Evolutionary conservation across 1,140 invertebrate species (phyloP), one percentile per base, ranked within the genome.

Genomic region (Magallana angulata): DNA sequence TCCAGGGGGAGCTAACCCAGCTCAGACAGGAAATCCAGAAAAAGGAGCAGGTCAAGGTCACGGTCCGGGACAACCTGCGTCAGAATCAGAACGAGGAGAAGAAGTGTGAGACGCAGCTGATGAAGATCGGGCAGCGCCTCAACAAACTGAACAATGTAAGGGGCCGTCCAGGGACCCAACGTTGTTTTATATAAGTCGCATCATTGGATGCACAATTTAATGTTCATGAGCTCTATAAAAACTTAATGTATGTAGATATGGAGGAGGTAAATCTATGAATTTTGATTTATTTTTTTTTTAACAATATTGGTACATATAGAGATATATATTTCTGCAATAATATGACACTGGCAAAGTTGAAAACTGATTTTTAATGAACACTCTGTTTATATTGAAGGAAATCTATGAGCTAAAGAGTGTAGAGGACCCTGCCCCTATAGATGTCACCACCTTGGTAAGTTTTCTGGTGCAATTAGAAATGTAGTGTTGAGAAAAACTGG

Each of bases 371-470:
- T 48, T 48, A 4, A 48, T 48, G 2, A 3, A 48, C 5, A 5
- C 36, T 59, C 14, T 80, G 6, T 59, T 88, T 82, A 14, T 82
- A 68, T 90, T 88, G 59, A 87, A 94, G 93, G 93, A 94, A 87
- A 88, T 93, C 11, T 89, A 88, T 76, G 94, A 94, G 82, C 81
- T 94, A 82, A 90, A 92, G 82, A 93, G 86, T 85, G 89, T 92
- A n/a, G 94, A 94, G 84, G 94, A 94, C 82, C 93, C 93, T 30
- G 90, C 89, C 12, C 93, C 93, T 57, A 92, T 93, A 16, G 94
- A 95, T 91, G 92, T 95, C 8, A 88, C 91, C 57, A 93, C 94
- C 16, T 87, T 48, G 36, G 36, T 48, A 48, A 48, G 36, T 48
- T 48, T 48, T 48, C 36, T 48, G 36, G 24, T 24, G 24, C 24